Conservation (phyloP, 1,140 invertebrate genomes). For the Mizuhopecten yessoensis region DNA sequence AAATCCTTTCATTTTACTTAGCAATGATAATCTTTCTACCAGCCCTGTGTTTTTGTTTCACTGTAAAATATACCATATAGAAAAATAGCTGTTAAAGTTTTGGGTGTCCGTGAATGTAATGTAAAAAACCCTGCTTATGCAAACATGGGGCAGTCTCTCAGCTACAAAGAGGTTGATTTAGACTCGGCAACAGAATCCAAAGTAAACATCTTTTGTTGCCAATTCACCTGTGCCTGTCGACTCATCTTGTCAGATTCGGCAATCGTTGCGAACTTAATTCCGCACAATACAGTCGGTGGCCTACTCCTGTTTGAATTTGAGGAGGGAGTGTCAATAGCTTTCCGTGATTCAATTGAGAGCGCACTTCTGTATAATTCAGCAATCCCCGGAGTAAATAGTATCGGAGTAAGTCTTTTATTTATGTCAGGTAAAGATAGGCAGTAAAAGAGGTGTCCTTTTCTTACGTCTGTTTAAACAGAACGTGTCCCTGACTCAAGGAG, state of each 20-base stretch:
- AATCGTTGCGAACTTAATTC: conserved; percentile 14
- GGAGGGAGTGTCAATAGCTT: not conserved
- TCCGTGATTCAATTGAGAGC: not conserved
- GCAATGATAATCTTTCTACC: not conserved
- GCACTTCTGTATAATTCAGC: not conserved
- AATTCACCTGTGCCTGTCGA: not conserved
- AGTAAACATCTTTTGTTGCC: conserved; percentile 1
- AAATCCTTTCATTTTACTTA: not conserved
- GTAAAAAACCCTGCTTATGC: not conserved
- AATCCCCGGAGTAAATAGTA: conserved; percentile 3
- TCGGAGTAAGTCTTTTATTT: conserved; percentile 32
- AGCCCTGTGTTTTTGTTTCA: not conserved
- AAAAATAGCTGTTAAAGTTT: not conserved
- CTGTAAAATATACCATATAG: not conserved
- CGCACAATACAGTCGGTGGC: not conserved
- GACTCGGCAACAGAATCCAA: not conserved
- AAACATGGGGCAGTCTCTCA: not conserved
- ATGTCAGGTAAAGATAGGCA: not conserved
- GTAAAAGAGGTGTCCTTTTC: not conserved
- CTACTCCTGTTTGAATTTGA: not conserved
- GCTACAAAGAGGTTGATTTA: conserved; percentile 24
- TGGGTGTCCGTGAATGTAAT: not conserved
- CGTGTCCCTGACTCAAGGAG: not conserved
- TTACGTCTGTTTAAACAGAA: not conserved
- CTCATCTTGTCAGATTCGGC: conserved; percentile 37